Evolutionary conservation across 2,888 invertebrate species (phyloP).

Genomic region (Caenorhabditis virilis): DNA sequence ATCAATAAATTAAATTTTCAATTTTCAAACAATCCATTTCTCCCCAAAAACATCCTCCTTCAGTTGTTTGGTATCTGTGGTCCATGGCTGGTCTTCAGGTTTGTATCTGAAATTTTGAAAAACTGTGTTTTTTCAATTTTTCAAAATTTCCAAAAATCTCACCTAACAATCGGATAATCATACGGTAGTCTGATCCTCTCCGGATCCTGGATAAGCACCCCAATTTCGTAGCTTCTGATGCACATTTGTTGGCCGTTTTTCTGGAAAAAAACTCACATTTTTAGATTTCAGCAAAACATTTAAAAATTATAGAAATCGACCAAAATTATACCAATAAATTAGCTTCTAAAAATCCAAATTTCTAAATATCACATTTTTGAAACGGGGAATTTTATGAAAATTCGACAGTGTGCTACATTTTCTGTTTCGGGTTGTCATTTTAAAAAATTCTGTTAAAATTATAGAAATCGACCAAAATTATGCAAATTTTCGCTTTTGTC

Average conservation of each 20-base stretch:
- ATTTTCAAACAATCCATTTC: conserved; percentile 13
- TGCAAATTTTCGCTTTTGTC: too few relatives aligned
- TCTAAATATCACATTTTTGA: too few relatives aligned
- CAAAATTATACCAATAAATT: too few relatives aligned
- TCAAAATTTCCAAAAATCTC: conserved; percentile 1
- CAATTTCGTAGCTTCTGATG: conserved; percentile 60
- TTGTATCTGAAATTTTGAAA: conserved; percentile 21
- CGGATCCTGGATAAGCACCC: conserved; percentile 56
- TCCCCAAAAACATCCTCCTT: conserved; percentile 18
- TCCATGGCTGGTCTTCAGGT: conserved; percentile 34
- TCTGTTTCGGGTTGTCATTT: too few relatives aligned
- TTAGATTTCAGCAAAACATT: conserved; percentile 9
- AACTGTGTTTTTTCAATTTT: too few relatives aligned
- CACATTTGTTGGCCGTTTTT: conserved; percentile 34
- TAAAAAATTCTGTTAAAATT: too few relatives aligned
- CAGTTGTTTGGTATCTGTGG: conserved; percentile 17
- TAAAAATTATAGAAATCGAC: too few relatives aligned
- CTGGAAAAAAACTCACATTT: conserved; percentile 14
- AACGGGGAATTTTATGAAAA: too few relatives aligned
- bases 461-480: too few relatives aligned
- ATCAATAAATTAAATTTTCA: not conserved
- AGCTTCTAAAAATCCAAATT: too few relatives aligned
- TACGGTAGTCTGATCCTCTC: conserved; percentile 47
- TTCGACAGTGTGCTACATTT: too few relatives aligned
- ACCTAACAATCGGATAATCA: conserved; percentile 58